Evolutionary conservation across 2,888 invertebrate species (phyloP).

Genomic region (Periphyllus acericola): DNA sequence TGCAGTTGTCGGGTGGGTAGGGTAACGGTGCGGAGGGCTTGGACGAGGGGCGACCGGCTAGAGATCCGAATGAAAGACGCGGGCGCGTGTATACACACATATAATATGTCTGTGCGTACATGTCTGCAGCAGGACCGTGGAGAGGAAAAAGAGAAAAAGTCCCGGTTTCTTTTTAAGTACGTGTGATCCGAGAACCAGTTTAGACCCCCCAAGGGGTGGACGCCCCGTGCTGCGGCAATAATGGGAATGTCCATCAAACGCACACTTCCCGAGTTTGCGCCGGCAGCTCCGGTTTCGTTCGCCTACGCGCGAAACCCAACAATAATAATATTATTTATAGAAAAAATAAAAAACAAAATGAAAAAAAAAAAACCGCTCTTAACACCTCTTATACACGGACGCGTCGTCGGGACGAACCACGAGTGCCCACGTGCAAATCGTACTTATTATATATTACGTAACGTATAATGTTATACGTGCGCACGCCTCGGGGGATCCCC

Average conservation of each 20-base stretch:
- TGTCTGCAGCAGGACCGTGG: not conserved
- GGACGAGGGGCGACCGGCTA: not conserved
- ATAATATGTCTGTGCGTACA: not conserved
- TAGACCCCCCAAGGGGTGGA: constrained; percentile 39
- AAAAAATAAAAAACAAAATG: constrained; percentile 1
- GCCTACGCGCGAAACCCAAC: constrained; percentile 45
- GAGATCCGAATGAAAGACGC: not conserved
- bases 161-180: constrained; percentile 23
- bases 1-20: not conserved
- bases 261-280: constrained; percentile 35
- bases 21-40: not conserved
- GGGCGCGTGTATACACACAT: not conserved
- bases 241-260: constrained; percentile 56
- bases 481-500: not conserved
- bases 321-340: constrained; percentile 9
- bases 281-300: constrained; percentile 55
- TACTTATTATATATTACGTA: not conserved
- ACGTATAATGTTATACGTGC: not conserved
- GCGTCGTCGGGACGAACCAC: not conserved
- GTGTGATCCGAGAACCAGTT: constrained; percentile 46
- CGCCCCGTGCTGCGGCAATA: constrained; percentile 47
- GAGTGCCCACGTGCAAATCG: constrained; percentile 24
- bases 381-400: constrained; percentile 5
- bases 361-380: constrained; percentile 14
- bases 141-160: not conserved